phyloP scores from a whole-genome alignment of 2,113 vertebrate genomes.

The Rana temporaria region DNA sequence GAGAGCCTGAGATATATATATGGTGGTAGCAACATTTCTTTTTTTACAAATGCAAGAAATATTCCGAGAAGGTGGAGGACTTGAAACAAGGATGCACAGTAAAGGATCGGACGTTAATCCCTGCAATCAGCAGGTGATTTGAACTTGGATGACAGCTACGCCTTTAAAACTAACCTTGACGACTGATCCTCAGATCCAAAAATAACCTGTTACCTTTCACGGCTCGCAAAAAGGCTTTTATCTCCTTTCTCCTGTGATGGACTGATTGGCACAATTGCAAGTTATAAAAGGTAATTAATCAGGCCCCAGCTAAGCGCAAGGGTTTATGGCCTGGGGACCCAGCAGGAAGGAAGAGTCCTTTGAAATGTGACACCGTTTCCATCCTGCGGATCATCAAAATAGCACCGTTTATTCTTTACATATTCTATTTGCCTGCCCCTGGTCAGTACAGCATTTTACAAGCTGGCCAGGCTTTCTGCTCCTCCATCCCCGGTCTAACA shows the following conservation, averaged over 20 bases:
- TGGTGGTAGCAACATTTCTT: too few species aligned
- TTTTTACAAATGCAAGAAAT: background rate
- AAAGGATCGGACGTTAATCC: conserved; percentile 19
- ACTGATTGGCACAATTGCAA: conserved; percentile 51
- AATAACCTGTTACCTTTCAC: conserved; percentile 47
- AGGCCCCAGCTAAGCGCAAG: conserved; percentile 23
- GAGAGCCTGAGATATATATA: too few species aligned
- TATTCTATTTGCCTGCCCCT: too few species aligned
- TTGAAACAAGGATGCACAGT: background rate
- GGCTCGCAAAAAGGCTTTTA: conserved; percentile 35
- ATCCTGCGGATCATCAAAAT: conserved; percentile 35
- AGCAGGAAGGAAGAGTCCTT: conserved; percentile 52
- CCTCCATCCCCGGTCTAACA: background rate
- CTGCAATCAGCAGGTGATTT: conserved; percentile 30
- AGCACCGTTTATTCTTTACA: background rate
- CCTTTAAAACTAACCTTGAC: conserved; percentile 58
- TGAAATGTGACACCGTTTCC: conserved; percentile 55
- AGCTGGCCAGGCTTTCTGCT: background rate
- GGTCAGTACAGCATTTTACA: background rate
- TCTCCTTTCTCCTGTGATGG: conserved; percentile 30
- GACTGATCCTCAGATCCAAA: conserved; percentile 55
- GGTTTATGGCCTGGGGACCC: conserved; percentile 52
- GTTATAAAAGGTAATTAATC: conserved; percentile 59
- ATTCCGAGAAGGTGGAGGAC: background rate
- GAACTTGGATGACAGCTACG: conserved; percentile 31